These are phyloP conservation scores for Pachliopta kotzebuea DNA, from an alignment of 2,888 invertebrate species.

Conservation along the genomic window DNA sequence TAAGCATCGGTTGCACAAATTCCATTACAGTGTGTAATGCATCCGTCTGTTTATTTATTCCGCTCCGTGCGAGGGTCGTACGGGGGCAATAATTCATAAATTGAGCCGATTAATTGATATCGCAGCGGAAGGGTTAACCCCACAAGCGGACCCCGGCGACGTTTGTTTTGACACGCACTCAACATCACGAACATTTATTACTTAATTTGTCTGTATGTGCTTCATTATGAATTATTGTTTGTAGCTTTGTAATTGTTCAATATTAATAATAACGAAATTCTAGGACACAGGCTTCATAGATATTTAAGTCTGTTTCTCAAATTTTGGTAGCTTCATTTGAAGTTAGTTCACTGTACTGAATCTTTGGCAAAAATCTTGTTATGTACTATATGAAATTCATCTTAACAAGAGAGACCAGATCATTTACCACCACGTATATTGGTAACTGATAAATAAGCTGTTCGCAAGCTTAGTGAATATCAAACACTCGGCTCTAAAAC, in stretches of 20 bases:
- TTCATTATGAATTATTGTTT: background rate
- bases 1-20: conserved; percentile 19
- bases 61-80: conserved; percentile 56
- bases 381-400: too few relatives aligned
- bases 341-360: too few relatives aligned
- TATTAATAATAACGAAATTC: background rate
- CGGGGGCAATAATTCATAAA: conserved; percentile 72
- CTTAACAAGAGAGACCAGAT: too few relatives aligned
- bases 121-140: conserved; percentile 64
- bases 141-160: conserved; percentile 38
- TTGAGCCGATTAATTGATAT: conserved; percentile 76
- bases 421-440: too few relatives aligned
- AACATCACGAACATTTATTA: conserved; percentile 10
- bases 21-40: conserved; percentile 41
- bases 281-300: too few relatives aligned
- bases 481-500: too few relatives aligned
- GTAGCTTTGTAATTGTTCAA: background rate
- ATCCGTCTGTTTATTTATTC: conserved; percentile 62
- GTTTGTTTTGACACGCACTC: conserved; percentile 60
- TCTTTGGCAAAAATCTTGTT: too few relatives aligned
- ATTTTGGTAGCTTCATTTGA: too few relatives aligned
- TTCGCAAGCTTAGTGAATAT: too few relatives aligned
- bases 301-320: too few relatives aligned
- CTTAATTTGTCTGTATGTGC: background rate
- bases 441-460: too few relatives aligned